Base-by-base conservation (phyloP, 2,888 invertebrate genomes). In the Malacosoma neustria region DNA sequence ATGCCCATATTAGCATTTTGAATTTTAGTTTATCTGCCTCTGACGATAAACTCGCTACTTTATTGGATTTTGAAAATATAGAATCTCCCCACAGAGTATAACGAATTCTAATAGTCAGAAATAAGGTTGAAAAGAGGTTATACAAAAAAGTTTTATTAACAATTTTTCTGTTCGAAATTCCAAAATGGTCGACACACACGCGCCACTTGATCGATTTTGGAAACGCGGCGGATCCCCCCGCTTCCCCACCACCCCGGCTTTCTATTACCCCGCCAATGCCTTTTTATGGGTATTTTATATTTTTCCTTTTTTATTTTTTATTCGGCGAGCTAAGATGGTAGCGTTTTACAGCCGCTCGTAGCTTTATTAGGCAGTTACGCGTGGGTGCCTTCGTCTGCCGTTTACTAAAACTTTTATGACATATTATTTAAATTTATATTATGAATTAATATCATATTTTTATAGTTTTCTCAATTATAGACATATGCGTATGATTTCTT, bases 181-280 rank as follows among this genome's bases (percentile, higher is more conserved):
- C 75, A 74, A 76, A 77, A 79, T 69, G 59, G 61, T 67, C 49
- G 6, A 13, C 72, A 79, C 73, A 79, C 75, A 74, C 77, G 72
- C 72, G 76, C 68, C 65, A 60, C 51, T 63, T 71, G 73, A 81
- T 81, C 80, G 81, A 81, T 81, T 81, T 81, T 81, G 65, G 75
- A 81, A 74, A 74, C 57, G 59, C 49, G 40, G 42, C 52, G 54
- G 50, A 58, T 49, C 46, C 45, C 45, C 53, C 44, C 6, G 5
- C 5, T 22, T 2, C 47, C 48, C 51, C 48, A 42, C 31, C 39
- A 33, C 46, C 43, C 48, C 53, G 37, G 48, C 38, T 45, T 58
- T 65, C 65, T 61, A 68, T 67, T 61, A 64, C 66, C 61, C 57
- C 62, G 53, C 63, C 53, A 53, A 57, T 59, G 61, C 60, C 60